Conservation (phyloP, 2,888 invertebrate genomes). For the Brachypalpus laphriformis region DNA sequence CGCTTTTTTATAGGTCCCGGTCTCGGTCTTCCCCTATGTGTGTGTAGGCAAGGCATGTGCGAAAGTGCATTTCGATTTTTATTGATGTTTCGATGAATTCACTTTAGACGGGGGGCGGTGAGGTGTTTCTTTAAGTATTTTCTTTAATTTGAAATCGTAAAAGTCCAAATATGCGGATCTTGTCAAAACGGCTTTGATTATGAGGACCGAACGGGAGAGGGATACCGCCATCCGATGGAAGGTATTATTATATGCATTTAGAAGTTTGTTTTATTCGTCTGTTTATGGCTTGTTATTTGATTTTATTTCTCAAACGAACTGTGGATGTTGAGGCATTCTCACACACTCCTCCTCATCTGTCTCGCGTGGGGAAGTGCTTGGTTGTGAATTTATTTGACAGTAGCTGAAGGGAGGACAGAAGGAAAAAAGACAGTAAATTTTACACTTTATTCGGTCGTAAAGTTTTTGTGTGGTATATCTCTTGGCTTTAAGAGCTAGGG, state of each 20-base stretch:
- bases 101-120: slow-evolving; percentile 18
- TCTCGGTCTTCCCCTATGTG: background rate
- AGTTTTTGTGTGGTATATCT: slow-evolving; percentile 46
- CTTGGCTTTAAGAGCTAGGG: background rate
- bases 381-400: slow-evolving; percentile 72
- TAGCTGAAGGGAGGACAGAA: slow-evolving; percentile 49
- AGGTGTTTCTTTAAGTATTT: slow-evolving; percentile 70
- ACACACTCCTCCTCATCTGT: background rate
- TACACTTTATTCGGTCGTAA: slow-evolving; percentile 69
- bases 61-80: slow-evolving; percentile 67
- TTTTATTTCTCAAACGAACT: slow-evolving; percentile 31
- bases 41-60: slow-evolving; percentile 28
- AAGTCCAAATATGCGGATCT: slow-evolving; percentile 72
- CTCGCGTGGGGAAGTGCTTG: background rate
- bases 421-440: slow-evolving; percentile 63
- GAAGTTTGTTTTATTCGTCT: slow-evolving; percentile 69
- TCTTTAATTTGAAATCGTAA: slow-evolving; percentile 69
- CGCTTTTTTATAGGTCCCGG: slow-evolving; percentile 50
- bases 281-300: slow-evolving; percentile 61
- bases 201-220: background rate
- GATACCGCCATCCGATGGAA: background rate
- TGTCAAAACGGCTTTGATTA: slow-evolving; percentile 67
- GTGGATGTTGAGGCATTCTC: background rate
- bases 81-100: slow-evolving; percentile 63
- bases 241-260: slow-evolving; percentile 28